A percentile compares a stretch with the other conserved stretches of the same genome.
These are phyloP conservation scores for Rhopalosiphum padi DNA, from an alignment of 1,140 invertebrate genomes.

Conservation along the genomic window DNA sequence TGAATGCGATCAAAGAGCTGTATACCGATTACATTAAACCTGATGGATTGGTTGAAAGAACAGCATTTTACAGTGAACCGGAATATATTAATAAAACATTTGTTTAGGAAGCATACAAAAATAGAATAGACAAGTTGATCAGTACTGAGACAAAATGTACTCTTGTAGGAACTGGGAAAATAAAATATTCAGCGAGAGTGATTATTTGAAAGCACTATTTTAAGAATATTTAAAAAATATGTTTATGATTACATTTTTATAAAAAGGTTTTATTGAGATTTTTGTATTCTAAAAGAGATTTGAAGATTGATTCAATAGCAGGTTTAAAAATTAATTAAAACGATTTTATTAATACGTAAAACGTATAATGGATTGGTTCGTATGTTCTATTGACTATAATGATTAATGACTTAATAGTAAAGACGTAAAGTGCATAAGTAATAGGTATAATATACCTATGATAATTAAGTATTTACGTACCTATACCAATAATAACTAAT, in stretches of 20 bases:
- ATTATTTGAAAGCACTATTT: slow-evolving; percentile 9
- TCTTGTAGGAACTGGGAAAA: neutral
- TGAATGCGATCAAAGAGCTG: slow-evolving; percentile 77
- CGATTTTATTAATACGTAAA: neutral
- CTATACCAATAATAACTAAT: no score
- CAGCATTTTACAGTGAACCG: slow-evolving; percentile 73
- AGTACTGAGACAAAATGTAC: neutral
- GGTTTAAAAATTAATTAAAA: neutral
- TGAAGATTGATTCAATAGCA: slow-evolving; percentile 20
- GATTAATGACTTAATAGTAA: no score
- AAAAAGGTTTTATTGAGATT: slow-evolving; percentile 63
- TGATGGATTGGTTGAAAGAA: slow-evolving; percentile 74
- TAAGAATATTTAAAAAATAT: neutral
- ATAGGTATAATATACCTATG: no score
- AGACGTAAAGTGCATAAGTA: no score
- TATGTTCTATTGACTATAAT: no score
- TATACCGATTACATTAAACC: slow-evolving; percentile 77
- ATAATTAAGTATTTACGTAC: no score
- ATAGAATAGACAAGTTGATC: slow-evolving; percentile 1
- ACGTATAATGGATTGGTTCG: neutral
- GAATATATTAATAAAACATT: neutral
- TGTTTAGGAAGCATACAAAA: neutral
- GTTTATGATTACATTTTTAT: neutral
- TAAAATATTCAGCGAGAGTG: neutral
- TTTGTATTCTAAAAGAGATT: neutral